A percentile compares a stretch with the other conserved stretches of the same genome.
phyloP scores from a whole-genome alignment of 2,888 invertebrate genomes.

The Anoplius nigerrimus region DNA sequence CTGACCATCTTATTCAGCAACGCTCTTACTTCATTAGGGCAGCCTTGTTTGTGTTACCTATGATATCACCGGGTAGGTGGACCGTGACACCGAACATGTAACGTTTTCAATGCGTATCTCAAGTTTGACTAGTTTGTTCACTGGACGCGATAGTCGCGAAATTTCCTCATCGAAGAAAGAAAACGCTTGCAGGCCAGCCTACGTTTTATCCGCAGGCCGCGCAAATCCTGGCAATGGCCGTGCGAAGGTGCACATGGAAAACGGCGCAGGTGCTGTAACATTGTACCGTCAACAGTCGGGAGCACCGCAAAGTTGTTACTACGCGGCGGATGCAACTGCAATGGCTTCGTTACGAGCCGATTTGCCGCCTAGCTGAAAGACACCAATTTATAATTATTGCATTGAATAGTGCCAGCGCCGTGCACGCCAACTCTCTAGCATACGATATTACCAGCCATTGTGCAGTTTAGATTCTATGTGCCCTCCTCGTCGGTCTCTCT shows the following conservation, averaged over 20 bases:
- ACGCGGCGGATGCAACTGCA: conserved; percentile 75
- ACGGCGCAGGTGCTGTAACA: neutral
- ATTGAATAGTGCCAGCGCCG: conserved; percentile 57
- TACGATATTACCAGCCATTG: conserved; percentile 70
- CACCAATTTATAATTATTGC: conserved; percentile 71
- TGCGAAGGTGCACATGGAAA: neutral
- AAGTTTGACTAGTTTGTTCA: no score
- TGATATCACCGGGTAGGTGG: no score
- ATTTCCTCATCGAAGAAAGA: no score
- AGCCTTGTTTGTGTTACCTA: no score
- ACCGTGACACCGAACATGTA: no score
- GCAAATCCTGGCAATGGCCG: conserved; percentile 27
- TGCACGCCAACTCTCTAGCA: conserved; percentile 59
- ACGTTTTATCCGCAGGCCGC: neutral
- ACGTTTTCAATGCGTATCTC: no score
- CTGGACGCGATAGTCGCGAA: no score
- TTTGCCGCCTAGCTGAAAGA: conserved; percentile 65
- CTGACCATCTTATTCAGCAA: no score
- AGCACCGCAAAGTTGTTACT: conserved; percentile 49
- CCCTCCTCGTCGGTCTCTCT: conserved; percentile 18
- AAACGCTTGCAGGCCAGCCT: no score
- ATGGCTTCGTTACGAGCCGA: conserved; percentile 69
- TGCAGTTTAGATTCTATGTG: conserved; percentile 64
- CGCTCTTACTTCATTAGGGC: no score
- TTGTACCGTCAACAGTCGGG: conserved; percentile 22